A percentile compares a stretch with the other conserved stretches of the same genome.
phyloP scores from a whole-genome alignment of 2,113 vertebrate genomes.

The Lanius ludovicianus region DNA sequence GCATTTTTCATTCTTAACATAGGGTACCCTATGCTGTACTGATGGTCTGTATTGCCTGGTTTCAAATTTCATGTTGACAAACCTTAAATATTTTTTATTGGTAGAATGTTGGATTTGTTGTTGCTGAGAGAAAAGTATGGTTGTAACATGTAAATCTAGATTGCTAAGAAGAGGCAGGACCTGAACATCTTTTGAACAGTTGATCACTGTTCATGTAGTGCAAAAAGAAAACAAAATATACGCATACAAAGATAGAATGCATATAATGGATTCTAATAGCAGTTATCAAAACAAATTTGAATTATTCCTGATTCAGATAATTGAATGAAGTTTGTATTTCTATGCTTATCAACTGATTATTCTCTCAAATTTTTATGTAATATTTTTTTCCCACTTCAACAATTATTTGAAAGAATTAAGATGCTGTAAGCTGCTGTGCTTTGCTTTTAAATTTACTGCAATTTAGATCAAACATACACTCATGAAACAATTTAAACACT shows the following conservation, averaged over 20 bases:
- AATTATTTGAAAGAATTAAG: background rate
- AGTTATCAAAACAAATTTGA: constrained; percentile 17
- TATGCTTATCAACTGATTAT: background rate
- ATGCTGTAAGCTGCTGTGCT: background rate
- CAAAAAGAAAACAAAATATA: constrained; percentile 38
- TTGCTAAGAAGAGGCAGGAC: constrained; percentile 30
- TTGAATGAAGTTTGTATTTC: background rate
- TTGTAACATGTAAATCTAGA: constrained; percentile 56
- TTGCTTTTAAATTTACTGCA: constrained; percentile 21
- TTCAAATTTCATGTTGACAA: constrained; percentile 56
- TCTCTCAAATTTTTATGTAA: background rate
- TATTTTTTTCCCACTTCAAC: background rate
- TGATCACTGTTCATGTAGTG: constrained; percentile 57
- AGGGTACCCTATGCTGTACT: constrained; percentile 9
- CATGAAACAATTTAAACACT: background rate
- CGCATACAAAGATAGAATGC: background rate
- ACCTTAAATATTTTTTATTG: constrained; percentile 49
- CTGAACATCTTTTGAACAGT: constrained; percentile 21
- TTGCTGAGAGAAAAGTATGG: constrained; percentile 50
- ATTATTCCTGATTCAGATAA: background rate
- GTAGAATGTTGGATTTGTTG: constrained; percentile 41
- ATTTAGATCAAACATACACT: background rate
- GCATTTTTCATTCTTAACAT: constrained; percentile 19
- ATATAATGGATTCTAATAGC: background rate
- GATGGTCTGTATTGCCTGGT: background rate